Evolutionary conservation across 2,113 vertebrate genomes (phyloP), one percentile per base, ranked within the genome.

Genomic region (Coryphaenoides rupestris): DNA sequence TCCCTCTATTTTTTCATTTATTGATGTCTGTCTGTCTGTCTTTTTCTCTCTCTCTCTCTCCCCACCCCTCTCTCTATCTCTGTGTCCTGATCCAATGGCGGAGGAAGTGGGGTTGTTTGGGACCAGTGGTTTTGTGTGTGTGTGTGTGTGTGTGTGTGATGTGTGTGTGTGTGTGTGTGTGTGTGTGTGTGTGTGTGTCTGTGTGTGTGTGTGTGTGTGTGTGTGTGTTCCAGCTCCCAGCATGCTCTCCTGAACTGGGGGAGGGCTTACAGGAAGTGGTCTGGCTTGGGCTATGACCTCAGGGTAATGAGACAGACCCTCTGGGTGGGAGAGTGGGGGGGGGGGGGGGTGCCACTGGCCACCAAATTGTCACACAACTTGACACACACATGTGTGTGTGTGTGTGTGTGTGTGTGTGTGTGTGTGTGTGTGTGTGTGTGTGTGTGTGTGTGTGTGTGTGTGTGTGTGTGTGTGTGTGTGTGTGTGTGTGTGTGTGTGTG

Each of bases 71-170:
- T 52, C 65, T 58, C 53, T 50, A 10, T 49, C 55, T 58, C 33
- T 55, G 21, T 40, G 47, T 72, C 77, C 63, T 26, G 21, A 0
- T 23, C 60, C 54, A 2, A 72, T 70, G 67, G 73, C 74, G 78
- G 83, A 85, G 86, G 87, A 88, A 86, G 76, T 56, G n/a, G 59
- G 79, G 77, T 82, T 87, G 86, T 89, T 89, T 79, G 76, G 62
- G 80, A 77, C 64, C 80, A 78, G 84, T 80, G 22, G 16, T 22
- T 86, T 83, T 76, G 78, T 80, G 49, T 50, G 47, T 50, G 47
- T 50, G 47, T 50, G 76, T 56, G n/a, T 57, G 79, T 78, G 81
- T 87, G 86, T 89, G 87, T 79, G 76, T 64, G 80, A n/a, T 76
- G 62, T 78, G 26, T 33, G 49, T 5, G 49, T 52, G 49, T 79